Conservation (phyloP, 2,113 vertebrate genomes). For the Tragelaphus scriptus region DNA sequence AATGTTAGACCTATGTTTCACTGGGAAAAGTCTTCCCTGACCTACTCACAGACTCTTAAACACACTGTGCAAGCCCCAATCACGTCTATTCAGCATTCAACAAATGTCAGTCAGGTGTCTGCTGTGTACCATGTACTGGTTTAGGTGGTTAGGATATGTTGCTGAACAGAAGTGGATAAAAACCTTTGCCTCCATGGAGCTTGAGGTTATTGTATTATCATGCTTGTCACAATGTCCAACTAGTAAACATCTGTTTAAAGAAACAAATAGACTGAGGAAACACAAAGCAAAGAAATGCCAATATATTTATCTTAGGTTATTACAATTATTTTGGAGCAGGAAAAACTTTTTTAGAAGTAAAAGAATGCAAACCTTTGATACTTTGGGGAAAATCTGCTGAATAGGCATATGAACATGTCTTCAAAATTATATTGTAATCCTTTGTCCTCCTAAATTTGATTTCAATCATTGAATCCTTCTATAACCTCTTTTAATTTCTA, state of each 20-base stretch:
- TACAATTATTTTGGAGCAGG: background rate
- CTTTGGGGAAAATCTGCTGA: background rate
- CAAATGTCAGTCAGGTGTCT: background rate
- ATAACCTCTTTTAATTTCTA: background rate
- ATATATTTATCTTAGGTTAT: background rate
- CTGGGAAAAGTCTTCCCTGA: background rate
- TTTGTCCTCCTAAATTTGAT: background rate
- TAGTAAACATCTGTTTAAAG: background rate
- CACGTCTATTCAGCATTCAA: background rate
- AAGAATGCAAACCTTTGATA: background rate
- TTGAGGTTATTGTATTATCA: background rate
- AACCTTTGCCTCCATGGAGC: background rate
- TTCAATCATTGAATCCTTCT: background rate
- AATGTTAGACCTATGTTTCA: background rate
- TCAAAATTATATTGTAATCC: background rate
- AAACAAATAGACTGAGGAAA: background rate
- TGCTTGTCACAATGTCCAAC: background rate
- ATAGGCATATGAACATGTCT: background rate
- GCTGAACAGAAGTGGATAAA: background rate
- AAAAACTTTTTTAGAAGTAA: constrained; percentile 11
- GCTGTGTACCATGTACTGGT: no score
- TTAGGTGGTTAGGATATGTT: background rate
- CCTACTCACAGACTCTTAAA: background rate
- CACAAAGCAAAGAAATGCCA: background rate
- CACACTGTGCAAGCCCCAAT: background rate